Percentiles rank a stretch among this genome's conserved stretches.
phyloP scores from a whole-genome alignment of 2,888 invertebrate species.

The Gandaritis pyraliata region DNA sequence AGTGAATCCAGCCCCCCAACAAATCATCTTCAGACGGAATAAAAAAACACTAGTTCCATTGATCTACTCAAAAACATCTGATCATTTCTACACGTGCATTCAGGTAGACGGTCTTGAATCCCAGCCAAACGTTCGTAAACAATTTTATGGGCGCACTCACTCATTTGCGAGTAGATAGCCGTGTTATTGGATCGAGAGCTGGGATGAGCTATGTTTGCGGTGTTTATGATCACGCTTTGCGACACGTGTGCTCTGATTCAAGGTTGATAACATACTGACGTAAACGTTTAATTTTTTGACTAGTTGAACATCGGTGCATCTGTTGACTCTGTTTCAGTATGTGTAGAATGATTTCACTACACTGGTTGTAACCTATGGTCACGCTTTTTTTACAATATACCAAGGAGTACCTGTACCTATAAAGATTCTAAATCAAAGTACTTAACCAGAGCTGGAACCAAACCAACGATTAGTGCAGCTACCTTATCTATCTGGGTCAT shows the following conservation, averaged over 20 bases:
- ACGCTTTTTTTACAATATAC: too few species aligned
- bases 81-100: slow-evolving; percentile 15
- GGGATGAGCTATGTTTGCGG: slow-evolving; percentile 12
- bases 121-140: slow-evolving; percentile 35
- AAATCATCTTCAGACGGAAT: too few species aligned
- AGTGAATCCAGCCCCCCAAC: too few species aligned
- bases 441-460: too few species aligned
- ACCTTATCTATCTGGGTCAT: too few species aligned
- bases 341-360: too few species aligned
- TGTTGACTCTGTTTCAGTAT: too few species aligned
- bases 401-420: too few species aligned
- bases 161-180: slow-evolving; percentile 8
- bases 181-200: slow-evolving; percentile 7
- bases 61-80: neutral
- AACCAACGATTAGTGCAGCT: too few species aligned
- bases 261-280: slow-evolving; percentile 2
- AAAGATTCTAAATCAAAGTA: too few species aligned
- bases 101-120: slow-evolving; percentile 30
- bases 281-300: neutral
- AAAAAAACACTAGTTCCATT: neutral
- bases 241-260: slow-evolving; percentile 15
- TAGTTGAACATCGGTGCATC: too few species aligned
- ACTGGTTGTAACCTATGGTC: too few species aligned
- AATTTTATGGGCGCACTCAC: slow-evolving; percentile 25
- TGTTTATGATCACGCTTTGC: slow-evolving; percentile 19